phyloP scores from a whole-genome alignment of 1,140 invertebrate genomes.

The Saccostrea echinata region DNA sequence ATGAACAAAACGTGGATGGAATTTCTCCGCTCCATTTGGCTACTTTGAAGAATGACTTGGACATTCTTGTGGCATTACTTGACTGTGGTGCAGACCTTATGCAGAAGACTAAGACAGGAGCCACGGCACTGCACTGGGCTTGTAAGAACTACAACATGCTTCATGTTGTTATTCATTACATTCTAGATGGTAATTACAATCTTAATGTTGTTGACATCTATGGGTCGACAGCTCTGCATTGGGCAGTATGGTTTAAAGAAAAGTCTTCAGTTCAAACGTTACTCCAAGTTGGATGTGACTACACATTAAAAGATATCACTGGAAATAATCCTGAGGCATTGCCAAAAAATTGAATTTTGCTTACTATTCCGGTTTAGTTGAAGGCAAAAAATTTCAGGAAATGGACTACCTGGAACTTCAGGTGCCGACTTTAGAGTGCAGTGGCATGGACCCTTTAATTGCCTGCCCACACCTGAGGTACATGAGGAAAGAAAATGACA shows the following conservation, averaged over 20 bases:
- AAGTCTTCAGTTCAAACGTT: background rate
- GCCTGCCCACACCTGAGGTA: conserved; percentile 40
- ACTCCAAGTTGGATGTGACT: conserved; percentile 12
- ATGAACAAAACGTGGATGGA: background rate
- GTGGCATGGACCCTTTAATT: conserved; percentile 13
- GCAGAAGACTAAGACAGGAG: conserved; percentile 24
- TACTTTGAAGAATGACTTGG: conserved; percentile 17
- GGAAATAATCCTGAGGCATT: background rate
- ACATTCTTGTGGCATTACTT: conserved; percentile 10
- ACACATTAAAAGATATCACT: conserved; percentile 27
- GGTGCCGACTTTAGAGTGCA: background rate
- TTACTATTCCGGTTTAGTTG: background rate
- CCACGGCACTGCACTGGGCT: conserved; percentile 28
- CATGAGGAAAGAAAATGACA: conserved; percentile 38
- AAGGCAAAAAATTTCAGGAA: background rate
- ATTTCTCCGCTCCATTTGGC: conserved; percentile 24
- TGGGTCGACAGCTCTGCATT: conserved; percentile 46
- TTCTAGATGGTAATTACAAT: background rate
- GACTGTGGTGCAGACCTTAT: conserved; percentile 25
- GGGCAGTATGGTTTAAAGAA: conserved; percentile 36
- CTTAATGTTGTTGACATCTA: background rate
- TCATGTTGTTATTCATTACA: background rate
- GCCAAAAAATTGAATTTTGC: conserved; percentile 14
- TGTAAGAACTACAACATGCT: conserved; percentile 21
- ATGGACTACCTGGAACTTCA: conserved; percentile 10